Evolutionary conservation across 2,888 invertebrate species (phyloP).

Genomic region (Lottia gigantea): DNA sequence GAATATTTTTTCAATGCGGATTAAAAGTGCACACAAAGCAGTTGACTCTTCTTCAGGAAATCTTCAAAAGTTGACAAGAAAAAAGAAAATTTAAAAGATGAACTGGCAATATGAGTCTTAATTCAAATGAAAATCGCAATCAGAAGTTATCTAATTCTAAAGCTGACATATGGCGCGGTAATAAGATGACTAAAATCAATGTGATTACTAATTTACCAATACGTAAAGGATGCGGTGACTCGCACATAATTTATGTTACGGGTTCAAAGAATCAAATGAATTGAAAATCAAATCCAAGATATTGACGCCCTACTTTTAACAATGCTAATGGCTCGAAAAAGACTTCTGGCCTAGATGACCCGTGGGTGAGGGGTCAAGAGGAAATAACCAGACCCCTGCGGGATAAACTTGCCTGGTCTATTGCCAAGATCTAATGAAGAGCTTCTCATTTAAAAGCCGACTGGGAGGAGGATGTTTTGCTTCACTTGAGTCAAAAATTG

Average conservation of each 20-base stretch:
- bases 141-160: not conserved
- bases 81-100: too few species aligned
- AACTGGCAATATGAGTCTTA: too few species aligned
- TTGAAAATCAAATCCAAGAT: not conserved
- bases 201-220: conserved; percentile 6
- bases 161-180: conserved; percentile 4
- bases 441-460: conserved; percentile 5
- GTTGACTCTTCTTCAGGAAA: too few species aligned
- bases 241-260: conserved; percentile 10
- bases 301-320: conserved; percentile 4
- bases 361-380: conserved; percentile 5
- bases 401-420: not conserved
- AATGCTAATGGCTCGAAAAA: not conserved
- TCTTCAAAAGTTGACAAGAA: too few species aligned
- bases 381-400: not conserved
- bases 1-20: too few species aligned
- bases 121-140: too few species aligned
- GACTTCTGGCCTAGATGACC: conserved; percentile 8
- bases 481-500: not conserved
- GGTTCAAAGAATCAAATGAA: not conserved
- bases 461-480: not conserved
- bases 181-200: not conserved
- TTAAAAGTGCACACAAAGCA: too few species aligned
- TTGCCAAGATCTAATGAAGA: not conserved
- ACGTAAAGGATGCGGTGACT: conserved; percentile 1